phyloP scores from a whole-genome alignment of 1,140 invertebrate genomes.

The Temnothorax nylanderi region DNA sequence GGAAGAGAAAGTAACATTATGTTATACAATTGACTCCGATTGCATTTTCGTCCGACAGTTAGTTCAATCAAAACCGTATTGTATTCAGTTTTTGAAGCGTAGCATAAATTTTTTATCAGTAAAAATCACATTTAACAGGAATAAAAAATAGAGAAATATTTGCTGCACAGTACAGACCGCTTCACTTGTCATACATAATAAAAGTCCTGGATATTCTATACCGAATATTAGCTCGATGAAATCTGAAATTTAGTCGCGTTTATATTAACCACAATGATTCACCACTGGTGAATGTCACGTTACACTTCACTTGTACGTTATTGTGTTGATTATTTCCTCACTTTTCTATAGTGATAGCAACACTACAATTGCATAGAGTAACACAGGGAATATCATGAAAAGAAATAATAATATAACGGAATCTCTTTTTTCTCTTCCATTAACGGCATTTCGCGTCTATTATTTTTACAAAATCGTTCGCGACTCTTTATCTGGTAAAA shows the following conservation, averaged over 20 bases:
- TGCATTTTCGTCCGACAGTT: background rate
- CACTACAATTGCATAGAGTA: background rate
- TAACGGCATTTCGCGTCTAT: background rate
- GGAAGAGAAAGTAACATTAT: background rate
- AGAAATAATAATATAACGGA: background rate
- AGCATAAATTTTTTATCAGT: constrained; percentile 11
- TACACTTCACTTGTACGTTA: background rate
- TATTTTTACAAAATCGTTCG: background rate
- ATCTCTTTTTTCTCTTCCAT: background rate
- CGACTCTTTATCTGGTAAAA: background rate
- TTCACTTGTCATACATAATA: constrained; percentile 24
- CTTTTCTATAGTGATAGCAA: background rate
- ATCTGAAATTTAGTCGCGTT: background rate
- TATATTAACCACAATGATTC: background rate
- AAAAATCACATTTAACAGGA: background rate
- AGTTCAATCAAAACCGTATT: background rate
- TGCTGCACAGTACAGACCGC: background rate
- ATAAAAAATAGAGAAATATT: constrained; percentile 8
- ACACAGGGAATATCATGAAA: background rate
- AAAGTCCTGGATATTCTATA: constrained; percentile 13
- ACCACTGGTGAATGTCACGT: background rate
- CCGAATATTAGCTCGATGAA: constrained; percentile 7
- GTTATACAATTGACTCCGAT: background rate
- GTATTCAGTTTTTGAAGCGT: background rate
- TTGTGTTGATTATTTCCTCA: background rate